Percentiles rank a stretch among this genome's conserved stretches.
phyloP scores from a whole-genome alignment of 1,140 invertebrate species.

The Panagrolaimus sp. region DNA sequence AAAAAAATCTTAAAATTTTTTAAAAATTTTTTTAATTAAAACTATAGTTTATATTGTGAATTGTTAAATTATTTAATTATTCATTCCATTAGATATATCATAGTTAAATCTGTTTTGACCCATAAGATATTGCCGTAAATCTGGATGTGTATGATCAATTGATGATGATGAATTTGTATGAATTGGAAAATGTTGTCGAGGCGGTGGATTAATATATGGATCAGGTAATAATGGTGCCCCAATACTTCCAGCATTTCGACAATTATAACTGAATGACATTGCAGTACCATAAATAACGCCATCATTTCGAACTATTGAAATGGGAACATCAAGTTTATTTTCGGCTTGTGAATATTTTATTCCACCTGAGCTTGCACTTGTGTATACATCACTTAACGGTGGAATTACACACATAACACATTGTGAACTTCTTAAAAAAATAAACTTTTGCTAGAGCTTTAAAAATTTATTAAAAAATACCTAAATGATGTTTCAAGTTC shows the following conservation, averaged over 20 bases:
- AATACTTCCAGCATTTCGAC: not conserved
- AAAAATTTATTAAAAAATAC: not conserved
- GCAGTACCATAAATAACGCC: not conserved
- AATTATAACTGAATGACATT: not conserved
- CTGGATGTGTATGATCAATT: conserved; percentile 1
- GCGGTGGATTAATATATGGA: not conserved
- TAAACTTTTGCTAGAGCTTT: not conserved
- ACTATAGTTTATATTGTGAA: not conserved
- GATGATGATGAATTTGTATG: not conserved
- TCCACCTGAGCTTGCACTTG: conserved; percentile 65
- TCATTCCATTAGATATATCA: conserved; percentile 11
- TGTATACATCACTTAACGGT: conserved; percentile 59
- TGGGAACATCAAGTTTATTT: not conserved
- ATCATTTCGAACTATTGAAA: not conserved
- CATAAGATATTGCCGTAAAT: conserved; percentile 10
- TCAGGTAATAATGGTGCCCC: not conserved
- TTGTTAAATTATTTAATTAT: not conserved
- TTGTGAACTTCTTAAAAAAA: not conserved
- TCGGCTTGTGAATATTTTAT: not conserved
- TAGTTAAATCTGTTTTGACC: not conserved
- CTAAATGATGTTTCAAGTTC: not conserved
- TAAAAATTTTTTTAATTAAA: not conserved
- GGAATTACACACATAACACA: not conserved
- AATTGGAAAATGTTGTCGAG: not conserved
- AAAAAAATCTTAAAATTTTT: no score